phyloP scores from a whole-genome alignment of 2,797 vertebrate species.

The Sebastes variabilis region DNA sequence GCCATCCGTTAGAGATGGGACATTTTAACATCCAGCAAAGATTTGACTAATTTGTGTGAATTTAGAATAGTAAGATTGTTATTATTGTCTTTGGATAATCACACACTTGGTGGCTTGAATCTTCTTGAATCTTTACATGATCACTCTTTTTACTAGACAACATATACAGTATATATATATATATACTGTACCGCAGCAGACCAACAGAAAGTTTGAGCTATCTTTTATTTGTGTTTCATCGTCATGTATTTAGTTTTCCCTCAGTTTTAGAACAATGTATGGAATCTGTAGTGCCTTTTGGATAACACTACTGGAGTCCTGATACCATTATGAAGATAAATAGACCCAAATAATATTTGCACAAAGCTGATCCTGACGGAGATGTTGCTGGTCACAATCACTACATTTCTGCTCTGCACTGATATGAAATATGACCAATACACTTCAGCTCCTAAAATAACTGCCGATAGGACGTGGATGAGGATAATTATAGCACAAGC shows the following conservation, averaged over 20 bases:
- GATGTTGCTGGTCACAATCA: not conserved
- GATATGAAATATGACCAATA: slow-evolving; percentile 8
- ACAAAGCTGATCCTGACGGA: not conserved
- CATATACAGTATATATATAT: not conserved
- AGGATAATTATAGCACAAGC: slow-evolving; percentile 50
- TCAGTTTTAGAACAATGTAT: not conserved
- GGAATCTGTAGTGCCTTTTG: not conserved
- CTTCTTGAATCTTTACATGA: not conserved
- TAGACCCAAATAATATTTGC: not conserved
- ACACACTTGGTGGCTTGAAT: not conserved
- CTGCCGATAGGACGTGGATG: slow-evolving; percentile 3
- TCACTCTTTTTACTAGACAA: not conserved
- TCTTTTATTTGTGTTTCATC: not conserved
- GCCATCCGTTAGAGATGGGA: not conserved
- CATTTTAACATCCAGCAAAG: not conserved
- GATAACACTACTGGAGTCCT: not conserved
- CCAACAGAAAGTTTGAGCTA: not conserved
- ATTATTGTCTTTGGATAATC: not conserved
- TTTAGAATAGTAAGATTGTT: not conserved
- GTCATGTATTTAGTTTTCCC: not conserved
- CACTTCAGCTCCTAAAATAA: slow-evolving; percentile 2
- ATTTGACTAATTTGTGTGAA: not conserved
- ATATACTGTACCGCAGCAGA: not conserved
- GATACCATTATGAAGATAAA: not conserved
- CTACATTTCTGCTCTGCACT: not conserved